Evolutionary conservation across 2,888 invertebrate species (phyloP), one percentile per base, ranked within the genome.

Genomic region (Leptura quadrifasciata): DNA sequence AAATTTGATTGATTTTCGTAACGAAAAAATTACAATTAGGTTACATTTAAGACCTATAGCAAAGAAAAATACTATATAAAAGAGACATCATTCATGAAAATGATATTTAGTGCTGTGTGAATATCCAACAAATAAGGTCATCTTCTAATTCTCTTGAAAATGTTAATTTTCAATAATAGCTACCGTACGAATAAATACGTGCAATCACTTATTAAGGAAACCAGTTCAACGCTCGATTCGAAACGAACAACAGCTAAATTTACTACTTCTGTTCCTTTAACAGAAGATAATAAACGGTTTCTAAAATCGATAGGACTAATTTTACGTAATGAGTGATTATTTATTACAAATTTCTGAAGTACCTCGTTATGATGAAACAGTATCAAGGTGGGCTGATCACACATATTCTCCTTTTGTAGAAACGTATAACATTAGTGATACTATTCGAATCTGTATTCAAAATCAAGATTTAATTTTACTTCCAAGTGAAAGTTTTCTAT

Each of bases 1-100:
- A 60, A 74, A 84, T 86, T 15, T n/a, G 84, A 87, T 27, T n/a
- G n/a, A n/a, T 83, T 87, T 85, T 77, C 79, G 84, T 60, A 81
- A 81, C 21, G 84, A 85, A 82, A 79, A 71, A 71, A 82, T 86
- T 74, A 83, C 85, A 17, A 71, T 85, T 17, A 76, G 84, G 60
- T 55, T 78, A 64, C 76, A 78, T 73, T 68, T 75, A 68, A 27
- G 54, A 72, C 75, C 72, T 35, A 21, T 58, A 60, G 12, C 17
- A 18, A 71, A 72, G 35, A n/a, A n/a, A 31, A 65, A 67, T 39
- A 20, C 10, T 60, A 21, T 60, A 60, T n/a, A 24, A 60, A 2
- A 27, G 27, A 27, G 27, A 27, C 8, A 27, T 27, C 27, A 27
- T 27, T 27, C 27, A 5, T 27, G 27, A 27, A 8, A 27, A 27